Evolutionary conservation across 2,888 invertebrate species (phyloP).

Genomic region (Syrphus vitripennis): DNA sequence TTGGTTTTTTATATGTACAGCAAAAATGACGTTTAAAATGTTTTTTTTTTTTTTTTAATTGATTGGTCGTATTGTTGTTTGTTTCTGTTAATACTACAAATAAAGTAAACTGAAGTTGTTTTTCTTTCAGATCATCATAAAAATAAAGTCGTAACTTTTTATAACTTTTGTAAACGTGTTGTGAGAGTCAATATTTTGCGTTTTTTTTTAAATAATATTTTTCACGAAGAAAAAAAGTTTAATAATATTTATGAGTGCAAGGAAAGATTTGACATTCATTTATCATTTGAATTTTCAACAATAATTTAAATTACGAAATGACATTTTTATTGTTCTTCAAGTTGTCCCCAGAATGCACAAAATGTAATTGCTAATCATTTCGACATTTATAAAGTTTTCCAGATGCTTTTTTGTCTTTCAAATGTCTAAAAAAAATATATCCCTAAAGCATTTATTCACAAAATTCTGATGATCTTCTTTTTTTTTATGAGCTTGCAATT

Average conservation of each 20-base stretch:
- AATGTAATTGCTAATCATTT: no score
- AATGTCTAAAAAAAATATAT: no score
- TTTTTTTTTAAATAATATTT: background rate
- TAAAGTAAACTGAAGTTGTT: background rate
- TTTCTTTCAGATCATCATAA: conserved; percentile 2
- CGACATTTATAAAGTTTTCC: no score
- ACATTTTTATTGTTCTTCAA: background rate
- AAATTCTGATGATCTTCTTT: no score
- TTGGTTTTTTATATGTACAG: background rate
- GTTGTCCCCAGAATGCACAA: background rate
- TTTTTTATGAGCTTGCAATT: no score
- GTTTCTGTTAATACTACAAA: background rate
- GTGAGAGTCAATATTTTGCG: background rate
- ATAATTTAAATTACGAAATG: no score
- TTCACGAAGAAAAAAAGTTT: background rate
- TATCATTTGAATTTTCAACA: background rate
- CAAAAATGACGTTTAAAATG: conserved; percentile 11
- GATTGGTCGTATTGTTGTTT: background rate
- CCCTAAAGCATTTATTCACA: no score
- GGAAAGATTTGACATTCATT: background rate
- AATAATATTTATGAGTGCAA: background rate
- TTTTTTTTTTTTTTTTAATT: conserved; percentile 13
- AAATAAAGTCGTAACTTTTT: conserved; percentile 21
- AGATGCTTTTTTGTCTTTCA: no score
- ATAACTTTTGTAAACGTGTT: conserved; percentile 4